A percentile compares a stretch with the other conserved stretches of the same genome.
phyloP scores from a whole-genome alignment of 2,888 invertebrate species.

The Cantharis flavilabris region DNA sequence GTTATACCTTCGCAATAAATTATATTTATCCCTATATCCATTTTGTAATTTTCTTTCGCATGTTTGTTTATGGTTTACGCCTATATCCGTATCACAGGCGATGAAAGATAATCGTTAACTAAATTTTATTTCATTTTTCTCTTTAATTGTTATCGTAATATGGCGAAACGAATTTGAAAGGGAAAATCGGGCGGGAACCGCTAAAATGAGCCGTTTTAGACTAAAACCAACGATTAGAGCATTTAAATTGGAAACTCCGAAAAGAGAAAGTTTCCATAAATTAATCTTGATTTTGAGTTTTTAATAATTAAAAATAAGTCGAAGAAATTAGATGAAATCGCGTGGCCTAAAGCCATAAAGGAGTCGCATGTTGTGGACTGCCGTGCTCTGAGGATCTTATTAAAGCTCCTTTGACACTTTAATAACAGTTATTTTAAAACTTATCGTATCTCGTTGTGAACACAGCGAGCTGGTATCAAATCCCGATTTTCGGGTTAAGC shows the following conservation, averaged over 20 bases:
- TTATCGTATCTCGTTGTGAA: slow-evolving; percentile 42
- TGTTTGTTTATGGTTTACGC: slow-evolving; percentile 24
- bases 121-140: slow-evolving; percentile 14
- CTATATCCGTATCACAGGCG: slow-evolving; percentile 19
- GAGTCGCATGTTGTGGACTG: slow-evolving; percentile 39
- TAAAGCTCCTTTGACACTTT: slow-evolving; percentile 49
- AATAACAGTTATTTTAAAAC: slow-evolving; percentile 50
- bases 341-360: slow-evolving; percentile 37
- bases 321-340: slow-evolving; percentile 10
- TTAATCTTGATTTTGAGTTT: background rate
- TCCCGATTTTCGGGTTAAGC: slow-evolving; percentile 25
- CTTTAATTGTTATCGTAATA: background rate
- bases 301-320: background rate
- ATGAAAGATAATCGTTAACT: slow-evolving; percentile 25
- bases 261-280: background rate
- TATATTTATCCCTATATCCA: slow-evolving; percentile 18
- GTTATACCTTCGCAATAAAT: slow-evolving; percentile 14
- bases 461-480: slow-evolving; percentile 26
- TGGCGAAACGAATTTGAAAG: background rate
- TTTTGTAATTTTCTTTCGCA: slow-evolving; percentile 26
- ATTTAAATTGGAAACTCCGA: background rate
- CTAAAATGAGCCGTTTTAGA: background rate
- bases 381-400: slow-evolving; percentile 47
- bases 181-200: background rate
- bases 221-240: background rate